Evolutionary conservation across 2,888 invertebrate species (phyloP), one percentile per base, ranked within the genome.

Genomic region (Asteroscopus sphinx): DNA sequence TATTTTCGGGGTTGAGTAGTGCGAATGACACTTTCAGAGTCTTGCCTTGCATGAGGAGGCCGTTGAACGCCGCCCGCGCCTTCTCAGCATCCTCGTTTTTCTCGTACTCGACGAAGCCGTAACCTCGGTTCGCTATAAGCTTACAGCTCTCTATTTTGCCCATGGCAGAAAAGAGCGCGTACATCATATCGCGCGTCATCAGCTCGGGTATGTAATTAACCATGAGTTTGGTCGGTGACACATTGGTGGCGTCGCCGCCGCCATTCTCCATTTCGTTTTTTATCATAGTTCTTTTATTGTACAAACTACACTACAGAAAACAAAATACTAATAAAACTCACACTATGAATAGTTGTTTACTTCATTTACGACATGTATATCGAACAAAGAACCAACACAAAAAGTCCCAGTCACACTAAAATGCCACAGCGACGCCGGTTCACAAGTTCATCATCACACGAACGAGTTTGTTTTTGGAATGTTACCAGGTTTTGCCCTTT

Each of bases 171-270:
- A 94, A 94, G 68, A 94, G 86, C 74, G 94, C 93, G 80, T 94
- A 94, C 94, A 94, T 94, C 93, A 94, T 94, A 71, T 94, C 94
- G 68, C 94, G 91, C 84, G 93, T 94, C 94, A 94, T 94, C 86
- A 94, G 76, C 81, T 94, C 94, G 48, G 94, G 94, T 76, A 94
- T 94, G 83, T 94, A 94, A 88, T 94, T 94, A 83, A 94, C 94
- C 94, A 94, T 94, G 89, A 94, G 93, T 87, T 94, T 94, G 81
- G 94, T 94, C 82, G 93, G 92, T 90, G 94, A 94, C 94, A 94
- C 94, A 93, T 94, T 94, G 88, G 85, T 86, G 78, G 92, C 93
- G 92, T 92, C 94, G 89, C 93, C 94, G 92, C 93, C 93, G 93
- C 94, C 94, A 93, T 94, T 94, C 94, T 94, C 94, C 88, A 92